A percentile compares a stretch with the other conserved stretches of the same genome.
These are phyloP conservation scores for Oreocharis arfaki DNA, from an alignment of 2,113 vertebrate species.

Conservation along the genomic window DNA sequence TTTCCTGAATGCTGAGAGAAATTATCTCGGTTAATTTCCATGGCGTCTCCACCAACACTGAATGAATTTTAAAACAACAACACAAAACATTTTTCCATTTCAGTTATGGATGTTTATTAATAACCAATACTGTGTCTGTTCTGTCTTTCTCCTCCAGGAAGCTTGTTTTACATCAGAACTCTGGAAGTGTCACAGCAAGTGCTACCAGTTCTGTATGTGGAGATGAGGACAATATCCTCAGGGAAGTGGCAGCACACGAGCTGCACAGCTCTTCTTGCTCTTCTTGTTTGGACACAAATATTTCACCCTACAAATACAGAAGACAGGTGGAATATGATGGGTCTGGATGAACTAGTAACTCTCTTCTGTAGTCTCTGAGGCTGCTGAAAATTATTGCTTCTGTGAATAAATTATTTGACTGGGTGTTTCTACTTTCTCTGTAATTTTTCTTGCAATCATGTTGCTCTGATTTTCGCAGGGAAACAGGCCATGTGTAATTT, in stretches of 20 bases:
- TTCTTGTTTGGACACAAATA: neutral
- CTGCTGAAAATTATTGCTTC: neutral
- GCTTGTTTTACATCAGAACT: neutral
- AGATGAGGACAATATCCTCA: neutral
- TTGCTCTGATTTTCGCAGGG: neutral
- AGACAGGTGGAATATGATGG: neutral
- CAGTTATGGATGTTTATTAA: neutral
- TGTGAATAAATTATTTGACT: neutral
- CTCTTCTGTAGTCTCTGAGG: neutral
- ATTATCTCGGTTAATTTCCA: neutral
- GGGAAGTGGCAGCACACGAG: neutral
- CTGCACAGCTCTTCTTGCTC: neutral
- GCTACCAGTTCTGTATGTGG: neutral
- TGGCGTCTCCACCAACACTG: neutral
- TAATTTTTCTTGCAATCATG: neutral
- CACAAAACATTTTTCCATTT: neutral
- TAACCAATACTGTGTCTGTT: neutral
- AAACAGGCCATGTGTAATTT: neutral
- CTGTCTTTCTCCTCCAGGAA: neutral
- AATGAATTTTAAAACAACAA: neutral
- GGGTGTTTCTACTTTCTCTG: neutral
- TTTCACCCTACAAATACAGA: neutral
- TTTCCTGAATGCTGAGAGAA: neutral
- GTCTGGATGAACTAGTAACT: neutral
- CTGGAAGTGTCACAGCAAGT: neutral